These are phyloP conservation scores for Caenorhabditis elegans DNA, from an alignment of 1,140 invertebrate genomes.

Conservation along the genomic window WBcel235 BX284606.5:14004501-14005000, in stretches of 20 bases:
- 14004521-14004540: not conserved
- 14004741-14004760: constrained; percentile 69
- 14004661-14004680: not conserved
- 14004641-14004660: not conserved
- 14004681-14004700: not conserved
- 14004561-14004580: not conserved
- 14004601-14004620: not conserved
- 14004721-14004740: constrained; percentile 39
- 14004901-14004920: constrained; percentile 69
- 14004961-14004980: constrained; percentile 69
- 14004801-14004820: constrained; percentile 68
- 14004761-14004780: constrained; percentile 71
- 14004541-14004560: not conserved
- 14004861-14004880: not conserved
- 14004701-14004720: not conserved
- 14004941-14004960: constrained; percentile 70
- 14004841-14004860: constrained; percentile 23
- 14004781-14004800: constrained; percentile 67
- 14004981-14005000: constrained; percentile 69
- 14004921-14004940: constrained; percentile 69
- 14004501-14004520: constrained; percentile 14
- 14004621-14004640: not conserved
- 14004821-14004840: constrained; percentile 28
- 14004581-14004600: not conserved
- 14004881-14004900: constrained; percentile 11